Evolutionary conservation across 2,797 vertebrate species (phyloP).

Genomic region (Microctenopoma steveboyesi): DNA sequence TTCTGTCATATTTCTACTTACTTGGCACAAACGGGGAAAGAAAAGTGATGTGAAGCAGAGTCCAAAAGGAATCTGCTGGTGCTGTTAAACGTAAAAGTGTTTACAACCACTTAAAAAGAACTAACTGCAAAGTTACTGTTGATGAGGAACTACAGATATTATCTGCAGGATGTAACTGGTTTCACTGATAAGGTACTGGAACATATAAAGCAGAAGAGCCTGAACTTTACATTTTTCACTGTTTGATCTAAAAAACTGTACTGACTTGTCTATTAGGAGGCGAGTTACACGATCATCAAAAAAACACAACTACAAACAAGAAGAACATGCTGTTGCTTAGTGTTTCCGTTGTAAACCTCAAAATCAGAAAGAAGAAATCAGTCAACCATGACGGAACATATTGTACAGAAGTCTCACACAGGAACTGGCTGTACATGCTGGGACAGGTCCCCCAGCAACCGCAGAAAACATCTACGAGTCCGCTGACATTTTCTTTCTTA

Average conservation of each 20-base stretch:
- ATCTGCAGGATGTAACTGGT: constrained; percentile 24
- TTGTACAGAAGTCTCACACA: too few species aligned
- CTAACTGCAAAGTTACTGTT: neutral
- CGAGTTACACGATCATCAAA: neutral
- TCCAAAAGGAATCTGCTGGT: neutral
- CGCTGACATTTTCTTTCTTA: neutral
- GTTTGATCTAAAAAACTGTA: neutral
- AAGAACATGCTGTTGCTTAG: neutral
- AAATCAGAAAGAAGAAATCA: too few species aligned
- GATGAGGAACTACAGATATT: constrained; percentile 14
- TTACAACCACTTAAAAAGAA: neutral
- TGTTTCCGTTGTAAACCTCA: neutral
- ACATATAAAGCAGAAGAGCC: neutral
- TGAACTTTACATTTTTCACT: neutral
- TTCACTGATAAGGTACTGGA: neutral
- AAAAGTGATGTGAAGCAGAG: too few species aligned
- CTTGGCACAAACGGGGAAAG: too few species aligned
- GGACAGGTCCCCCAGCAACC: neutral
- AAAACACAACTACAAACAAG: neutral
- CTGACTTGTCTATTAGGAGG: neutral
- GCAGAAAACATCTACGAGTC: neutral
- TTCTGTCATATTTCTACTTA: too few species aligned
- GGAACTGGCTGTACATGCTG: neutral
- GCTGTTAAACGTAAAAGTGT: neutral
- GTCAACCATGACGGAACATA: neutral